A percentile compares a stretch with the other conserved stretches of the same genome.
phyloP scores from a whole-genome alignment of 2,888 invertebrate genomes.

The Teleogryllus oceanicus region DNA sequence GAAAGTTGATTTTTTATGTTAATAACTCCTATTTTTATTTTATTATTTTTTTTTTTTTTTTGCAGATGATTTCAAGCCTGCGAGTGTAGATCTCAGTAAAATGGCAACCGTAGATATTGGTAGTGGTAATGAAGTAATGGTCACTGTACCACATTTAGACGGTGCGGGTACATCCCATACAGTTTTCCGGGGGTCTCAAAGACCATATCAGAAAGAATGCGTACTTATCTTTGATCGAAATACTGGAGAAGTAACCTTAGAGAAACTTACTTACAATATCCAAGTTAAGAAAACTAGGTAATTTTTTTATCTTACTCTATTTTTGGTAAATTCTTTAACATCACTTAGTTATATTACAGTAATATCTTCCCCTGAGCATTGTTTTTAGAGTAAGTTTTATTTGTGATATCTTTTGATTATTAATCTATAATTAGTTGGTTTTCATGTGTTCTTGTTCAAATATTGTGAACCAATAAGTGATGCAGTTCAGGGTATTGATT shows the following conservation, averaged over 20 bases:
- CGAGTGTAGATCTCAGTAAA: slow-evolving; percentile 91
- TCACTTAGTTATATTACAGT: too few relatives aligned
- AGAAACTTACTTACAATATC: slow-evolving; percentile 86
- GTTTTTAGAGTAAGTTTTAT: neutral
- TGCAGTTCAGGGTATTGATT: too few relatives aligned
- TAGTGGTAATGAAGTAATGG: slow-evolving; percentile 84
- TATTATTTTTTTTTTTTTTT: too few relatives aligned
- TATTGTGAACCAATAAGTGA: too few relatives aligned
- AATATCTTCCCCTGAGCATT: too few relatives aligned
- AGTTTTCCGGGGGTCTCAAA: slow-evolving; percentile 91
- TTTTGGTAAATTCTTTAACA: too few relatives aligned
- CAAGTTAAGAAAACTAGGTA: slow-evolving; percentile 89
- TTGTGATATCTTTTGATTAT: neutral
- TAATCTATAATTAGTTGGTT: too few relatives aligned
- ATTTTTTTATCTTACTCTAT: slow-evolving; percentile 28
- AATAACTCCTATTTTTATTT: neutral
- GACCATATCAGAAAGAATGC: slow-evolving; percentile 90
- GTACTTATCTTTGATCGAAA: slow-evolving; percentile 88
- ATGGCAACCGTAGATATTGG: slow-evolving; percentile 88
- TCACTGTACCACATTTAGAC: slow-evolving; percentile 91
- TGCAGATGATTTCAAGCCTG: slow-evolving; percentile 86
- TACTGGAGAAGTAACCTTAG: slow-evolving; percentile 90
- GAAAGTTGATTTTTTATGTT: neutral
- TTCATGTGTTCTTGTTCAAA: too few relatives aligned
- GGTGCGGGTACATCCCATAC: slow-evolving; percentile 87